Base-by-base conservation (phyloP, 2,797 vertebrate species). In the Enteromius viviparus region DNA sequence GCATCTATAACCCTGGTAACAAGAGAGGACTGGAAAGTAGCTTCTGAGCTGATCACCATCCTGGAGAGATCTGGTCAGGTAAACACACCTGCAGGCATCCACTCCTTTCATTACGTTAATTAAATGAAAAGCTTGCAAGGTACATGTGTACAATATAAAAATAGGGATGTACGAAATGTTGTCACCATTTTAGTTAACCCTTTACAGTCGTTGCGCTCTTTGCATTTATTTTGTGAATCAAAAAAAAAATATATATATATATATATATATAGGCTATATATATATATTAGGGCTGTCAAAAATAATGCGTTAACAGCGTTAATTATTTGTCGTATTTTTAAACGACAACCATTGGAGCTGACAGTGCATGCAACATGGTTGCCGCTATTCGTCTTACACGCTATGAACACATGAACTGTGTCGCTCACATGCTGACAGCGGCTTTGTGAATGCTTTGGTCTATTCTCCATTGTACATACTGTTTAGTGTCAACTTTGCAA, bases 1-100 rank as follows among this genome's bases (percentile, higher is more conserved):
- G 91, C 93, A 82, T 92, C 98, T 4, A 53, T 99, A 86, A 99
- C 98, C 0, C 90, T 99, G 76, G 84, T 99, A 80, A 98, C 98
- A 0, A 95, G 94, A 91, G 96, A 91, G 0, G 93, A 99, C 69
- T 98, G 98, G 98, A 96, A 84, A 80, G 90, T 95, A 92, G 96
- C 98, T 0, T 84, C 95, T 4, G 97, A 99, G 88, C 92, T 99
- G 86, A 96, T 98, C 87, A 91, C 91, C 75, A 99, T 99, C 88
- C 91, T 99, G 86, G 94, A 98, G 92, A 94, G 97, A 92, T 91
- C 97, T 81, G 95, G 95, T 76, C 98, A 99, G 93, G 98, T 99
- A 90, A 89, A 49, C 19, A 37, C 29, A 77, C 23, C 23, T 32
- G 23, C 65, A 70, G 49, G 37, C 29, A 6, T n/a, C 34, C 32